Conservation (phyloP, 2,797 vertebrate genomes). For the Catharus ustulatus region DNA sequence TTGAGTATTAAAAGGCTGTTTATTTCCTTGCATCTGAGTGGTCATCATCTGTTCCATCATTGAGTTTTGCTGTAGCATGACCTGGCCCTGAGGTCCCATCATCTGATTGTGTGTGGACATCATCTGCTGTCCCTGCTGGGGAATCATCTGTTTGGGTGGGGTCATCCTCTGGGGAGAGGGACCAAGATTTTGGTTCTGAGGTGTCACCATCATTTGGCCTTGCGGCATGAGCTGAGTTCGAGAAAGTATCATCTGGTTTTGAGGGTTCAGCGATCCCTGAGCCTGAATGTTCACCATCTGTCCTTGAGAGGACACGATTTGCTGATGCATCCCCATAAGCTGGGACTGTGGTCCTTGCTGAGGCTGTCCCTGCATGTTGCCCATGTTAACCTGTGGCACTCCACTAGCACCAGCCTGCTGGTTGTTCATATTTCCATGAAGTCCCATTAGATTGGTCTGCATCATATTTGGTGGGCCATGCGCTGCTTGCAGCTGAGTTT, state of each 20-base stretch:
- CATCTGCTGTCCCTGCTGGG: slow-evolving; percentile 93
- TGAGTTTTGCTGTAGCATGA: slow-evolving; percentile 91
- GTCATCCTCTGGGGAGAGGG: slow-evolving; percentile 90
- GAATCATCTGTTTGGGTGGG: slow-evolving; percentile 96
- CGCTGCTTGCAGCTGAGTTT: slow-evolving; percentile 88
- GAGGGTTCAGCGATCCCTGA: slow-evolving; percentile 89
- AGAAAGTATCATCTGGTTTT: slow-evolving; percentile 94
- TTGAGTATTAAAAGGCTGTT: slow-evolving; percentile 89
- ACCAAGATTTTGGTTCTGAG: slow-evolving; percentile 85
- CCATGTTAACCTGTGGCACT: slow-evolving; percentile 79
- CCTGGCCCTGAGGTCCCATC: slow-evolving; percentile 91
- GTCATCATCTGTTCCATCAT: slow-evolving; percentile 98
- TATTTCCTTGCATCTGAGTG: slow-evolving; percentile 94
- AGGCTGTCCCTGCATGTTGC: slow-evolving; percentile 86
- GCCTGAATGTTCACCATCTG: slow-evolving; percentile 87
- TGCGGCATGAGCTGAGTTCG: slow-evolving; percentile 85
- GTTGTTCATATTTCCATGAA: slow-evolving; percentile 88
- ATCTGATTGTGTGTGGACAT: slow-evolving; percentile 95
- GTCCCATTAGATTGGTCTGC: slow-evolving; percentile 89
- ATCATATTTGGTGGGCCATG: slow-evolving; percentile 84
- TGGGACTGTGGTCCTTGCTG: slow-evolving; percentile 92
- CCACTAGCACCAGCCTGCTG: slow-evolving; percentile 85
- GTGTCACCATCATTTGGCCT: slow-evolving; percentile 82
- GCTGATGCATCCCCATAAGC: slow-evolving; percentile 95
- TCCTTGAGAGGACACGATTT: slow-evolving; percentile 91